Percentiles rank a stretch among this genome's conserved stretches.
Evolutionary conservation across 37 sponge, comb jelly and placozoan species (phyloP).

Genomic region (Oopsacas minuta): DNA sequence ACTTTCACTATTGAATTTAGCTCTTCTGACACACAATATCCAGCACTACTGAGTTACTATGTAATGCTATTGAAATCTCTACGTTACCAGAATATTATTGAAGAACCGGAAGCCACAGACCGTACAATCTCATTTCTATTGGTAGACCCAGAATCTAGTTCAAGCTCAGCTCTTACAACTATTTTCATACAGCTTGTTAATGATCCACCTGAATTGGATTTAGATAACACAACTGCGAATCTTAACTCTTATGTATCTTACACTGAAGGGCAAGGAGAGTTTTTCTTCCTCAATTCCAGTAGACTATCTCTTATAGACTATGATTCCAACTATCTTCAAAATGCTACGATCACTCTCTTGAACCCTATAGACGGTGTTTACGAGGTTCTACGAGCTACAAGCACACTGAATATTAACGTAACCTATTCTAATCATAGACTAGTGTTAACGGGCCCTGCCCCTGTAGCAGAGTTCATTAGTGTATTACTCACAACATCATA

Average conservation of each 20-base stretch:
- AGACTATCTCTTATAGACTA: conserved; percentile 47
- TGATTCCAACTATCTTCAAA: conserved; percentile 29
- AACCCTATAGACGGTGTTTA: conserved; percentile 38
- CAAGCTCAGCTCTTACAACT: conserved; percentile 6
- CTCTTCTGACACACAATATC: conserved; percentile 11
- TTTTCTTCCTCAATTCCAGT: neutral
- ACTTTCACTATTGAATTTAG: conserved; percentile 17
- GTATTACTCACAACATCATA: conserved; percentile 55
- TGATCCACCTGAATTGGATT: conserved; percentile 68
- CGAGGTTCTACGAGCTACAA: conserved; percentile 44
- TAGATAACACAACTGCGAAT: conserved; percentile 16
- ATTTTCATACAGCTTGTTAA: conserved; percentile 43
- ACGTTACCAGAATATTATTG: conserved; percentile 50
- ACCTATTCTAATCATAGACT: conserved; percentile 21
- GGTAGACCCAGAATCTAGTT: conserved; percentile 20
- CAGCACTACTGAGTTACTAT: conserved; percentile 44
- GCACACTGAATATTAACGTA: conserved; percentile 25
- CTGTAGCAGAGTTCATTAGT: conserved; percentile 33
- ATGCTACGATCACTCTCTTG: conserved; percentile 29
- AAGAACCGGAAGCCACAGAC: conserved; percentile 39
- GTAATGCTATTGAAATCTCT: conserved; percentile 34
- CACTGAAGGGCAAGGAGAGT: conserved; percentile 49
- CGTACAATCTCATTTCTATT: conserved; percentile 31
- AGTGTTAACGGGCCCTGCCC: conserved; percentile 51
- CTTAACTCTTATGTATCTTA: conserved; percentile 26